Evolutionary conservation across 37 sponge, comb jelly and placozoan species (phyloP).

Genomic region (Bolinopsis microptera): DNA sequence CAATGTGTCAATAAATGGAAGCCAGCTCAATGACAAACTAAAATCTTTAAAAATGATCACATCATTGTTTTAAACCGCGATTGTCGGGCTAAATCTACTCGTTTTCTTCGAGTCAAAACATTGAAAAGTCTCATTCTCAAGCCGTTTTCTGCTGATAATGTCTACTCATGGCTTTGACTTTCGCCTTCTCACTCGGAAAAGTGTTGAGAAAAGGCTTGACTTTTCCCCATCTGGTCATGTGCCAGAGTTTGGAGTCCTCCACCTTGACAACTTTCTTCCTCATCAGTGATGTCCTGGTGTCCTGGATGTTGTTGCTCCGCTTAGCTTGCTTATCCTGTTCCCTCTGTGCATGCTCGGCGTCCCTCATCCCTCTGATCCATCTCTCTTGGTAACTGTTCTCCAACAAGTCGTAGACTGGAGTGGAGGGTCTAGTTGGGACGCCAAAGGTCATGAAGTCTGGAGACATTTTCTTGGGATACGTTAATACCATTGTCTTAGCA

Average conservation of each 20-base stretch:
- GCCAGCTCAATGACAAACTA: not conserved
- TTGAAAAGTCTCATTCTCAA: no score
- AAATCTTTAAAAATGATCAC: no score
- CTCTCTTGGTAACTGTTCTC: slow-evolving; percentile 52
- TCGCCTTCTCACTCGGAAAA: not conserved
- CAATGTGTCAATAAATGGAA: not conserved
- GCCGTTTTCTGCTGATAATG: not conserved
- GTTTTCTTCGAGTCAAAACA: no score
- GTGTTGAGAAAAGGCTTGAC: slow-evolving; percentile 32
- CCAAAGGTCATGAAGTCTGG: slow-evolving; percentile 51
- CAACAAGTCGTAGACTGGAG: slow-evolving; percentile 18
- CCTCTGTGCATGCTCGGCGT: slow-evolving; percentile 10
- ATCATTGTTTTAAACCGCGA: no score
- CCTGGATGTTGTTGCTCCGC: not conserved
- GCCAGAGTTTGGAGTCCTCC: slow-evolving; percentile 26
- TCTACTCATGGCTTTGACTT: slow-evolving; percentile 1
- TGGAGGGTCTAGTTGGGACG: slow-evolving; percentile 35
- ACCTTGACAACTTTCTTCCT: not conserved
- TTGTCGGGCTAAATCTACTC: no score
- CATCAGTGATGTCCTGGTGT: slow-evolving; percentile 25
- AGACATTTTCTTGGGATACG: not conserved
- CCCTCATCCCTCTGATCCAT: slow-evolving; percentile 1
- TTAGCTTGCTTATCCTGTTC: not conserved
- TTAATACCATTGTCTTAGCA: not conserved
- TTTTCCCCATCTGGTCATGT: slow-evolving; percentile 35